These are phyloP conservation scores for Casuarius casuarius DNA, from an alignment of 2,113 vertebrate species.

Conservation along the genomic window DNA sequence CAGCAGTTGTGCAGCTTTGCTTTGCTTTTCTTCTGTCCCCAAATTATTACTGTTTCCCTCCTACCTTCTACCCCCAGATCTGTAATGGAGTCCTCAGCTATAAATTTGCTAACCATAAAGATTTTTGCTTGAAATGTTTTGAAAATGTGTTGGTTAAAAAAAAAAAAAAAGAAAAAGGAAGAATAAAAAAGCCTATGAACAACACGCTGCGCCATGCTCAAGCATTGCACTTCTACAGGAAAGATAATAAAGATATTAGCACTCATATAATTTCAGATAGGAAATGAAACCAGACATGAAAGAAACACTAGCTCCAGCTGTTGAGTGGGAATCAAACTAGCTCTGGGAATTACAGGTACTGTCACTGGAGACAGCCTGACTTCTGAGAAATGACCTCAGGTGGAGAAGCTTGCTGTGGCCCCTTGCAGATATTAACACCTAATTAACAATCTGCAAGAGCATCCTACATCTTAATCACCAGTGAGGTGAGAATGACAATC, in stretches of 20 bases:
- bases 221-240: constrained; percentile 9
- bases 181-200: background rate
- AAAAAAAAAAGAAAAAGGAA: no score
- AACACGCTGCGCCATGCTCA: background rate
- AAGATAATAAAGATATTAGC: constrained; percentile 70
- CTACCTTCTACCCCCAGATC: background rate
- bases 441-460: constrained; percentile 65
- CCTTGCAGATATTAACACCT: constrained; percentile 71
- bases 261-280: constrained; percentile 57
- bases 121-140: constrained; percentile 62
- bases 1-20: constrained; percentile 35
- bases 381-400: constrained; percentile 63
- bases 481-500: constrained; percentile 56
- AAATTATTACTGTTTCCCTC: constrained; percentile 44
- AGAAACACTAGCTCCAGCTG: constrained; percentile 45
- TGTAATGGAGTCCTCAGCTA: constrained; percentile 50
- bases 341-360: constrained; percentile 67
- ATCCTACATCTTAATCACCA: constrained; percentile 61
- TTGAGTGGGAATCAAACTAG: constrained; percentile 56
- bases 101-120: constrained; percentile 68
- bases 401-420: constrained; percentile 63
- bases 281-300: constrained; percentile 55
- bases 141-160: background rate
- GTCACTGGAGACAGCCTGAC: constrained; percentile 51
- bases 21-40: constrained; percentile 2